Evolutionary conservation across 2,797 vertebrate genomes (phyloP), one percentile per base, ranked within the genome.

Genomic region (Spizella passerina): DNA sequence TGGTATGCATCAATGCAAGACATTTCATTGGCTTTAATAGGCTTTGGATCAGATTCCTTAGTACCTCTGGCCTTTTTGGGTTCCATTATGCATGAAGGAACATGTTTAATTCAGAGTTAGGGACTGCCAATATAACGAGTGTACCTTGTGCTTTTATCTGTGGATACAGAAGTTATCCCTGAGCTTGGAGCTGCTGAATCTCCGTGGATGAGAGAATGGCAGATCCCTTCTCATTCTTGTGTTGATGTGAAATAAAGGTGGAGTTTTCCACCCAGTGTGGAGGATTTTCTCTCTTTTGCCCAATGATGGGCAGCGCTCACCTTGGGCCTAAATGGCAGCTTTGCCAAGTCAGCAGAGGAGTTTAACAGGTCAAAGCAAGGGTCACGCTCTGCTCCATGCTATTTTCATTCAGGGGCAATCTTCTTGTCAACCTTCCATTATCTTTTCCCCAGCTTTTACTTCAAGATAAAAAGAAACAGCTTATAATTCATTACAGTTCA

Each of bases 401-500:
- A 7, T 80, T 93, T 82, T 93, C n/a, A 64, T 72, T 86, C 85
- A 47, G 49, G 90, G 78, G 49, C n/a, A 73, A 86, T 49, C 43
- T 60, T 86, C 92, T 56, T 82, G 91, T 70, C 93, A 96, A 27
- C 82, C 85, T 89, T 94, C 66, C 66, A 60, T 92, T 95, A 64
- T 96, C 93, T 90, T 88, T 73, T 52, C 81, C 61, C 68, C 71
- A 95, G 96, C 93, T 97, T 97, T 95, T 87, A 96, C 96, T 78
- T 80, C 91, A 95, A 94, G 93, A 97, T 95, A 96, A 96, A 97
- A 97, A 95, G 93, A 77, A 97, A 94, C 72, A 60, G 80, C 94
- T 98, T 97, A 96, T 96, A 97, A 96, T 97, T 98, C 97, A 98
- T 98, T 97, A 97, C 77, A 97, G 93, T 96, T 98, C 96, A 98